Evolutionary conservation across 2,888 invertebrate genomes (phyloP).

Genomic region (Lamellibrachia columna): DNA sequence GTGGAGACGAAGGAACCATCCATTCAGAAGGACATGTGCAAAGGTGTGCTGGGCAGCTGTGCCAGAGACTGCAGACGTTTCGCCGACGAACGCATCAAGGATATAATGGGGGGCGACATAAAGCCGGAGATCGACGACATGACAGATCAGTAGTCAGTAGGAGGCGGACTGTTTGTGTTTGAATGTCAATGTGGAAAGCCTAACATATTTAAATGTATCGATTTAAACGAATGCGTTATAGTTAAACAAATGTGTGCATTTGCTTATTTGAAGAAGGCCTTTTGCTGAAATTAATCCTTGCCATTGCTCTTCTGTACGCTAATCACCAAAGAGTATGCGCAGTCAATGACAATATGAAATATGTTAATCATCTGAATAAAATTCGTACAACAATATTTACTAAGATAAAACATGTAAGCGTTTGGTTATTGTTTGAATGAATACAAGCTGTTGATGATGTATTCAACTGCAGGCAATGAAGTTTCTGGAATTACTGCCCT

Average conservation of each 20-base stretch:
- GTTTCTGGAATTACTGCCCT: too few relatives aligned
- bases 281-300: too few relatives aligned
- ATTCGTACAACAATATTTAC: too few relatives aligned
- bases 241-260: not conserved
- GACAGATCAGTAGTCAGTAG: not conserved
- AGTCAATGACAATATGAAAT: too few relatives aligned
- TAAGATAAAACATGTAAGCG: too few relatives aligned
- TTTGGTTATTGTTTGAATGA: too few relatives aligned
- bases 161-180: not conserved
- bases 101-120: not conserved
- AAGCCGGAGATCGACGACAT: not conserved
- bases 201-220: not conserved
- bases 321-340: too few relatives aligned
- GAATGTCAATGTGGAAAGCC: not conserved
- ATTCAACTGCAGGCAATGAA: too few relatives aligned
- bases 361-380: too few relatives aligned
- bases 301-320: too few relatives aligned
- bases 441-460: too few relatives aligned
- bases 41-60: not conserved
- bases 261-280: not conserved
- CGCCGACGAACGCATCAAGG: not conserved
- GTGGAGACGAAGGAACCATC: not conserved
- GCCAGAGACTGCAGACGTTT: not conserved
- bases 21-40: not conserved
- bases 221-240: not conserved